These are phyloP conservation scores for Gyrodactylus bullatarudis DNA, from an alignment of 1,140 invertebrate genomes.

Conservation along the genomic window DNA sequence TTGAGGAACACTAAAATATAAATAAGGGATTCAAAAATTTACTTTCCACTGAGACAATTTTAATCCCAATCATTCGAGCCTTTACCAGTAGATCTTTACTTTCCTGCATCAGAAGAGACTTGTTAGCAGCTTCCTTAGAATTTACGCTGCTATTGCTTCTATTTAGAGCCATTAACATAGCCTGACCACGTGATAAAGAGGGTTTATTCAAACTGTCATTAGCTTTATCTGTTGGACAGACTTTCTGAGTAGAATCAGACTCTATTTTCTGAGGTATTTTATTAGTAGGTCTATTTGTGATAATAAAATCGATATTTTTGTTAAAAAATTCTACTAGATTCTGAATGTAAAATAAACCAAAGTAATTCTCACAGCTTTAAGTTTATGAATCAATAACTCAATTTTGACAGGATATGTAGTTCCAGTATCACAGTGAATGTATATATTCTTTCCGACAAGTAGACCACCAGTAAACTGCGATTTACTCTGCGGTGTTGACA, in stretches of 20 bases:
- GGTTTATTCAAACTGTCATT: not conserved
- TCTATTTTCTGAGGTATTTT: not conserved
- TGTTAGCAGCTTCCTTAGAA: not conserved
- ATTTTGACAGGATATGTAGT: not conserved
- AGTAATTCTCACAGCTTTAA: not conserved
- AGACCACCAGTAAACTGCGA: not conserved
- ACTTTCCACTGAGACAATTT: not conserved
- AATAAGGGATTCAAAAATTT: not conserved
- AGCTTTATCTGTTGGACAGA: not conserved
- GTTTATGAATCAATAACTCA: not conserved
- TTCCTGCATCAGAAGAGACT: not conserved
- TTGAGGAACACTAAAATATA: not conserved
- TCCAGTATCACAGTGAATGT: not conserved
- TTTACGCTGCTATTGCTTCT: not conserved
- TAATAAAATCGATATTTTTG: not conserved
- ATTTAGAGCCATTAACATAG: not conserved
- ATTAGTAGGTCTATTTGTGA: not conserved
- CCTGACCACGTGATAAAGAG: not conserved
- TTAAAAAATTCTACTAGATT: not conserved
- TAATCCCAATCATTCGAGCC: not conserved
- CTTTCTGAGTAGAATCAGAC: not conserved
- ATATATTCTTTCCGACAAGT: not conserved
- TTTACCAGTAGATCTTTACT: not conserved
- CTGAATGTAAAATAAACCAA: not conserved
- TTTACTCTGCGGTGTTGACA: not conserved